Conservation (phyloP, 2,797 vertebrate genomes). For the Acipenser oxyrinchus region DNA sequence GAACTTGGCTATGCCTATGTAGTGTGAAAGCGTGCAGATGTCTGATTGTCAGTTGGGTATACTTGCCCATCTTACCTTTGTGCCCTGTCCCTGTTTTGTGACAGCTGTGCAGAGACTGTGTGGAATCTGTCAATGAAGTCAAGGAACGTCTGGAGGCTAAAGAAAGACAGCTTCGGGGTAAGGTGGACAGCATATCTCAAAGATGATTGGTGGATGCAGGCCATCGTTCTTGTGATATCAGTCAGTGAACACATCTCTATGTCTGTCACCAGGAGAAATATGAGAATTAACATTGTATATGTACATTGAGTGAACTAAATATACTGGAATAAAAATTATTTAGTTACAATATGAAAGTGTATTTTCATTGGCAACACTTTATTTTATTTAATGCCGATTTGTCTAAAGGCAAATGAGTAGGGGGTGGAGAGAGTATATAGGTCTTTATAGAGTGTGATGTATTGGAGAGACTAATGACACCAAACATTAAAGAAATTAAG, state of each 20-base stretch:
- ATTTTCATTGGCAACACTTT: too few species aligned
- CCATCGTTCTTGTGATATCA: constrained; percentile 52
- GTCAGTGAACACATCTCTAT: constrained; percentile 21
- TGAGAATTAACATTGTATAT: constrained; percentile 5
- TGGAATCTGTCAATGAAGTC: constrained; percentile 58
- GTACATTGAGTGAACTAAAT: background rate
- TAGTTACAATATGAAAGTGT: too few species aligned
- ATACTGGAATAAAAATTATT: background rate
- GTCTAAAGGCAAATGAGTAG: too few species aligned
- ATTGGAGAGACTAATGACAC: too few species aligned
- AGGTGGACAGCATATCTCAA: constrained; percentile 46
- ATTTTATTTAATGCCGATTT: too few species aligned
- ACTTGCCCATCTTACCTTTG: constrained; percentile 44
- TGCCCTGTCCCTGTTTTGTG: constrained; percentile 26
- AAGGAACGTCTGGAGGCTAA: constrained; percentile 57
- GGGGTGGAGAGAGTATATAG: too few species aligned
- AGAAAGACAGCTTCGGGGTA: constrained; percentile 44
- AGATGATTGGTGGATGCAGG: constrained; percentile 64
- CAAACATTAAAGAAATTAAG: too few species aligned
- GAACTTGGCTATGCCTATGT: too few species aligned
- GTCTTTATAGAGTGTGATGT: too few species aligned
- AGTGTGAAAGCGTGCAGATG: background rate
- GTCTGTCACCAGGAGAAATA: constrained; percentile 26
- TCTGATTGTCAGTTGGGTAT: background rate
- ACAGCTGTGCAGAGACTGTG: constrained; percentile 37